phyloP scores from a whole-genome alignment of 2,888 invertebrate species.

The Drosophila quinaria region DNA sequence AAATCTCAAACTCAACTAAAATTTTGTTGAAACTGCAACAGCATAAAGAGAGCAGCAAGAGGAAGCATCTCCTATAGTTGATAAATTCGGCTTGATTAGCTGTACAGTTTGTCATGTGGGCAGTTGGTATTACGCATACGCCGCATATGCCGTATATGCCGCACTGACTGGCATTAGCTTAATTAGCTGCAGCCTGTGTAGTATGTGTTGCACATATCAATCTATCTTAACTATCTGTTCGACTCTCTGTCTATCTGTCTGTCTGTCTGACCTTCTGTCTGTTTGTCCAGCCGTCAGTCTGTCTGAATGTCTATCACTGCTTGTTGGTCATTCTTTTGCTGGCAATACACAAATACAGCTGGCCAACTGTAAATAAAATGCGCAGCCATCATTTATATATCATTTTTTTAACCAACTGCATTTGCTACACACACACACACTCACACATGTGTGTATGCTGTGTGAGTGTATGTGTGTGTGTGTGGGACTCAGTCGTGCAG shows the following conservation, averaged over 20 bases:
- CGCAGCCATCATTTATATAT: slow-evolving; percentile 71
- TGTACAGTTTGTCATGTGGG: slow-evolving; percentile 12
- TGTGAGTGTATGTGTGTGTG: slow-evolving; percentile 15
- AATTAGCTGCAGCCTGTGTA: slow-evolving; percentile 60
- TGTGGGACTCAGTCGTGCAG: slow-evolving; percentile 50
- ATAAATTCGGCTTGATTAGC: slow-evolving; percentile 46
- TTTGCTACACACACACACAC: slow-evolving; percentile 15
- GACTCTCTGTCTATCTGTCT: slow-evolving; percentile 15
- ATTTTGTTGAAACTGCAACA: neutral
- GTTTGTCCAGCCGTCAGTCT: neutral
- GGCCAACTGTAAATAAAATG: slow-evolving; percentile 80
- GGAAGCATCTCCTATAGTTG: slow-evolving; percentile 26
- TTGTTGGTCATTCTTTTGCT: slow-evolving; percentile 68
- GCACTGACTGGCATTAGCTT: slow-evolving; percentile 68
- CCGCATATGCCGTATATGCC: slow-evolving; percentile 34
- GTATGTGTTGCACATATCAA: slow-evolving; percentile 17
- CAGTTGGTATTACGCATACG: slow-evolving; percentile 62
- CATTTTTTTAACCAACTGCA: slow-evolving; percentile 56
- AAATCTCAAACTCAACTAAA: slow-evolving; percentile 12
- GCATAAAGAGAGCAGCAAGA: neutral
- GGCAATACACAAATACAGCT: slow-evolving; percentile 40
- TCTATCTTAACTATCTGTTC: slow-evolving; percentile 2
- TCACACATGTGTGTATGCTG: neutral
- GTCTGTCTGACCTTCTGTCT: neutral
- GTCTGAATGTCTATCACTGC: slow-evolving; percentile 18